phyloP scores from a whole-genome alignment of 2,797 vertebrate genomes.

The Sebastes ruberrimus region DNA sequence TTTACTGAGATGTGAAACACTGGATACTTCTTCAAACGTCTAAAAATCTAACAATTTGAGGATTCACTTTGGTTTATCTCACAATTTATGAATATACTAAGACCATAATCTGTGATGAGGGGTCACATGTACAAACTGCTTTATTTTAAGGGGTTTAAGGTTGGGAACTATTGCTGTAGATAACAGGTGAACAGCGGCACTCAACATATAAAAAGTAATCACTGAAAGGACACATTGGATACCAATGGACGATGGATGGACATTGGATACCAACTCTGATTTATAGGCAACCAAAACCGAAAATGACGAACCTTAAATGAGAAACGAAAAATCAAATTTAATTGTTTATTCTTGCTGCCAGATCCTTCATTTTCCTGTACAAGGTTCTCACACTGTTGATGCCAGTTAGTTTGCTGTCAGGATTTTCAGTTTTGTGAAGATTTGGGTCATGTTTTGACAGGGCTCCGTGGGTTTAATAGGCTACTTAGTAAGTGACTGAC shows the following conservation, averaged over 20 bases:
- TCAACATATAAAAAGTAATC: neutral
- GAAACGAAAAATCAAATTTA: neutral
- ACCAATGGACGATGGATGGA: neutral
- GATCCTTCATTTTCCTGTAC: neutral
- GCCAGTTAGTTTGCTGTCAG: neutral
- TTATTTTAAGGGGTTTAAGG: neutral
- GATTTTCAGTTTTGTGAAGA: neutral
- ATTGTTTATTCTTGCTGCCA: neutral
- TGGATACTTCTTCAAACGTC: neutral
- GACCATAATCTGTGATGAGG: neutral
- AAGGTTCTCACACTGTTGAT: neutral
- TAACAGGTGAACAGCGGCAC: neutral
- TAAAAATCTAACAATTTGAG: neutral
- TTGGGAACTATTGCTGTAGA: neutral
- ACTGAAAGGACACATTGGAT: neutral
- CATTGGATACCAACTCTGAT: neutral
- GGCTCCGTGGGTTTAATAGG: constrained; percentile 2
- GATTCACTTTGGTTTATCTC: neutral
- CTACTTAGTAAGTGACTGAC: constrained; percentile 15
- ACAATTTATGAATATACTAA: neutral
- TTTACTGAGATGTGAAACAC: neutral
- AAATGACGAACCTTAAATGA: neutral
- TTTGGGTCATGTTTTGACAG: constrained; percentile 10
- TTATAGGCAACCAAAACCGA: neutral
- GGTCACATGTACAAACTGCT: neutral